Evolutionary conservation across 1,140 invertebrate species (phyloP).

Genomic region (honey bee (Apis mellifera)): DNA sequence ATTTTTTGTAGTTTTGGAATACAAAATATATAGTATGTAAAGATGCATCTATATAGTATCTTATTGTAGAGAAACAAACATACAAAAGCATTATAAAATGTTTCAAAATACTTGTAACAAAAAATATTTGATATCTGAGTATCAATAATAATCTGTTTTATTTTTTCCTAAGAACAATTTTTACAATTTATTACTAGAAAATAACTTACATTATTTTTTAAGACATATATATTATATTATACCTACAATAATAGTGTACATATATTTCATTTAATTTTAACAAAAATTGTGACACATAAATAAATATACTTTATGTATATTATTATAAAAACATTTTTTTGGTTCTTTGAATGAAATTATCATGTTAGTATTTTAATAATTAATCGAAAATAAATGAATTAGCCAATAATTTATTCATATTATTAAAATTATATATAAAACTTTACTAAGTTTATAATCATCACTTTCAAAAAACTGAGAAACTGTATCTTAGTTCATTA

Average conservation of each 20-base stretch:
- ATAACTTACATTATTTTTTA: constrained; percentile 24
- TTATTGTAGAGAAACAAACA: not conserved
- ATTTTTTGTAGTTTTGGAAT: not conserved
- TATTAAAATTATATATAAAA: constrained; percentile 30
- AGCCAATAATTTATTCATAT: constrained; percentile 21
- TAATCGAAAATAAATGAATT: constrained; percentile 23
- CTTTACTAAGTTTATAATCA: constrained; percentile 11
- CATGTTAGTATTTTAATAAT: not conserved
- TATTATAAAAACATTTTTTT: constrained; percentile 5
- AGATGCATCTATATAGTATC: not conserved
- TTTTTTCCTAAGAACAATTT: constrained; percentile 1
- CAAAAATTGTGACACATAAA: constrained; percentile 10
- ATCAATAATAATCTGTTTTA: constrained; percentile 15
- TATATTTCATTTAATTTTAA: not conserved
- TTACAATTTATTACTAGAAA: constrained; percentile 20
- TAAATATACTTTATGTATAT: constrained; percentile 16
- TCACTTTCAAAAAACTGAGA: constrained; percentile 5
- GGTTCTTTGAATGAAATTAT: constrained; percentile 12
- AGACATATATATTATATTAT: not conserved
- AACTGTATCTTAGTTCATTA: constrained; percentile 2
- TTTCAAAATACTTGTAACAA: not conserved
- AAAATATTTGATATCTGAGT: constrained; percentile 1
- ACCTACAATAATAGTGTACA: not conserved
- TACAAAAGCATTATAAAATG: constrained; percentile 6
- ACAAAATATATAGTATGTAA: constrained; percentile 4